Conservation (phyloP, 2,113 vertebrate species). For the Mungos mungo region DNA sequence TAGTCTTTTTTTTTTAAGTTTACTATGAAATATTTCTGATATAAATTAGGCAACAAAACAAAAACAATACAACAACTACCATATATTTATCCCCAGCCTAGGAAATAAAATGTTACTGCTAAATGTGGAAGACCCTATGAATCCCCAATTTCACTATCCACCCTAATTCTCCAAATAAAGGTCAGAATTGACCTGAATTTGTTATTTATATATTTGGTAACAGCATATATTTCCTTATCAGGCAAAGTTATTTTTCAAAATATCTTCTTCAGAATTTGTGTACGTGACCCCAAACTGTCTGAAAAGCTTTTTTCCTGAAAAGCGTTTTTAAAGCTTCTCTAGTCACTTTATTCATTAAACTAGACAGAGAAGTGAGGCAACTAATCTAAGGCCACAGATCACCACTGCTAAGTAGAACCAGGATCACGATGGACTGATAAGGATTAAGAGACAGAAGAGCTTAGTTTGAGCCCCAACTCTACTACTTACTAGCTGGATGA, state of each 20-base stretch:
- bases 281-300: background rate
- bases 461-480: background rate
- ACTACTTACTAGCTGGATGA: background rate
- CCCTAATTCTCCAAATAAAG: background rate
- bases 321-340: background rate
- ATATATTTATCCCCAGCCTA: background rate
- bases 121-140: background rate
- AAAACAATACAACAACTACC: background rate
- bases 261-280: slow-evolving; percentile 7
- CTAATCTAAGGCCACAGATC: background rate
- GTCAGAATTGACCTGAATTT: background rate
- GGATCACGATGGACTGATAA: background rate
- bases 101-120: background rate
- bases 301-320: background rate
- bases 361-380: background rate
- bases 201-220: background rate
- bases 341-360: background rate
- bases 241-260: background rate
- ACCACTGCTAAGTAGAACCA: background rate
- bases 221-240: background rate
- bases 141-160: background rate
- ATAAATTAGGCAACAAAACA: background rate
- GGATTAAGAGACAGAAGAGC: background rate
- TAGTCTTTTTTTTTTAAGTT: background rate
- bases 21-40: background rate